Conservation (phyloP, 2,888 invertebrate species). For the Drosophila falleni region DNA sequence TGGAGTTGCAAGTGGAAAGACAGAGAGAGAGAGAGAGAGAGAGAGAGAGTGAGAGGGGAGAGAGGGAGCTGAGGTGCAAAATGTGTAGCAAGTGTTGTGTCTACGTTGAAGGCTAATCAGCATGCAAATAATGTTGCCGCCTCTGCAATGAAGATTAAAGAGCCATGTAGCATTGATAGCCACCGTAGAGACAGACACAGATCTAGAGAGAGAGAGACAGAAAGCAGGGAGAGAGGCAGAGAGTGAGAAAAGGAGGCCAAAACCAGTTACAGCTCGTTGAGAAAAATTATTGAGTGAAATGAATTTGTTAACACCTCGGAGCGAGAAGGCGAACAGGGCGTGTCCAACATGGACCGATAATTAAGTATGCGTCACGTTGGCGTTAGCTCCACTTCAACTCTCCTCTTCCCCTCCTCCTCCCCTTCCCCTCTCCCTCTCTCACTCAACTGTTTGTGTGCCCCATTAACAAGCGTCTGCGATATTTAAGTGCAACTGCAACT, state of each 20-base stretch:
- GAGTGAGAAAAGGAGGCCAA: conserved; percentile 19
- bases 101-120: conserved; percentile 76
- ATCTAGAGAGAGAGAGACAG: background rate
- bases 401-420: no score
- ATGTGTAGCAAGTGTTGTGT: conserved; percentile 66
- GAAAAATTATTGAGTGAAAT: conserved; percentile 75
- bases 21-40: conserved; percentile 1
- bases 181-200: conserved; percentile 32
- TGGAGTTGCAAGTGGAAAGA: conserved; percentile 9
- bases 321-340: conserved; percentile 52
- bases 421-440: background rate
- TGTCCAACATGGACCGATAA: conserved; percentile 64
- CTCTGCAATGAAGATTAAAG: conserved; percentile 69
- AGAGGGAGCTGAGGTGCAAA: conserved; percentile 47
- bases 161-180: conserved; percentile 72
- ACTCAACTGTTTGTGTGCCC: conserved; percentile 54
- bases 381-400: conserved; percentile 16
- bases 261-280: conserved; percentile 76
- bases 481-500: conserved; percentile 68
- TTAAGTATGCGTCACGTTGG: conserved; percentile 73
- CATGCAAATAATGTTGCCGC: conserved; percentile 82
- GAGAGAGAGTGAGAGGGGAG: conserved; percentile 8
- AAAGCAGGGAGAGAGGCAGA: background rate
- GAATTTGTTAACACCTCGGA: conserved; percentile 81
- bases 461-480: conserved; percentile 72